These are phyloP conservation scores for Sycophaga agraensis DNA, from an alignment of 1,140 invertebrate genomes.

Conservation along the genomic window DNA sequence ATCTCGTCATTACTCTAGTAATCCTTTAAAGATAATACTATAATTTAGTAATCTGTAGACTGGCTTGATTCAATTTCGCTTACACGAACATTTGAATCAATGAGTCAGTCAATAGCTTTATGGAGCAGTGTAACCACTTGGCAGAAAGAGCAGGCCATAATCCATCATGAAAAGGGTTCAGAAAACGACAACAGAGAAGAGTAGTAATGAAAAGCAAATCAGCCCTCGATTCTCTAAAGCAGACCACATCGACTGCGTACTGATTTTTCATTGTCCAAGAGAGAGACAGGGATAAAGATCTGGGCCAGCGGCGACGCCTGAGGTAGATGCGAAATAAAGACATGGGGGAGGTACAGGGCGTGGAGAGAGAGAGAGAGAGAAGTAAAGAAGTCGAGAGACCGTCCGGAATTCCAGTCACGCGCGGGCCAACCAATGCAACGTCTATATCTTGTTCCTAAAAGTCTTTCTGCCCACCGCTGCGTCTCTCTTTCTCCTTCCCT, in stretches of 20 bases:
- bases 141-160: too few relatives aligned
- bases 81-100: too few relatives aligned
- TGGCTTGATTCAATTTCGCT: too few relatives aligned
- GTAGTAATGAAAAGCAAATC: slow-evolving; percentile 10
- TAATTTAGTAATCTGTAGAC: too few relatives aligned
- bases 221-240: slow-evolving; percentile 7
- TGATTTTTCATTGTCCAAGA: slow-evolving; percentile 12
- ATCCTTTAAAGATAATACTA: too few relatives aligned
- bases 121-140: too few relatives aligned
- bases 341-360: background rate
- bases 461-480: background rate
- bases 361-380: background rate
- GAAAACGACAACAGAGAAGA: too few relatives aligned
- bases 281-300: background rate
- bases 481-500: background rate
- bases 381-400: slow-evolving; percentile 1
- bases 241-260: background rate
- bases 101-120: too few relatives aligned
- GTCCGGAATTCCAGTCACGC: slow-evolving; percentile 22
- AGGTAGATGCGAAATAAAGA: slow-evolving; percentile 6
- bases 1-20: too few relatives aligned
- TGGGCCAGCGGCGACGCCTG: background rate
- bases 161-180: too few relatives aligned
- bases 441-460: slow-evolving; percentile 22
- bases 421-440: slow-evolving; percentile 19